These are phyloP conservation scores for Conger conger DNA, from an alignment of 2,113 vertebrate species.

Conservation along the genomic window DNA sequence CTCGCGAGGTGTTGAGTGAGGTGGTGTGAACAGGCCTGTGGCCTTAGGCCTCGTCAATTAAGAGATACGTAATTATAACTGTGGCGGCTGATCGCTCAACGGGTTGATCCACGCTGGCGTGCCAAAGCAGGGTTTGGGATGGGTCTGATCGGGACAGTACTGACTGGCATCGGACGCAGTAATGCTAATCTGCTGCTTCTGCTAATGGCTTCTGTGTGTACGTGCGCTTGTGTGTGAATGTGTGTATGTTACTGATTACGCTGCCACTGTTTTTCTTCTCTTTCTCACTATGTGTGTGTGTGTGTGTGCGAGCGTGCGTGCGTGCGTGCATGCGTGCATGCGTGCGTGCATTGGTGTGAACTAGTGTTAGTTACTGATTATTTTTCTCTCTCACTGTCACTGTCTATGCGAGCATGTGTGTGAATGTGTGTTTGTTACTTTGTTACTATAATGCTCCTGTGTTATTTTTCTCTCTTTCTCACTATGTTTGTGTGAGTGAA, in stretches of 20 bases:
- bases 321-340: neutral
- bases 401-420: neutral
- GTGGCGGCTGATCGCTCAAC: neutral
- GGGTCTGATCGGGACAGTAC: neutral
- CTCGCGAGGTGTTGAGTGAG: conserved; percentile 16
- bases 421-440: too few relatives aligned
- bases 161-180: neutral
- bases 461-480: too few relatives aligned
- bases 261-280: too few relatives aligned
- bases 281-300: neutral
- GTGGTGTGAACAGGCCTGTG: conserved; percentile 5
- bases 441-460: too few relatives aligned
- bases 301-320: conserved; percentile 1
- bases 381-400: too few relatives aligned
- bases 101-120: neutral
- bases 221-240: too few relatives aligned
- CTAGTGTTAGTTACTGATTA: too few relatives aligned
- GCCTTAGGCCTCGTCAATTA: neutral
- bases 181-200: neutral
- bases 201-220: neutral
- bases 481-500: too few relatives aligned
- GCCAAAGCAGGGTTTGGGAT: neutral
- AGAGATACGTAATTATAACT: conserved; percentile 15
- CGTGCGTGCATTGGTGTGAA: neutral
- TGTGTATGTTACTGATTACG: too few relatives aligned